These are phyloP conservation scores for Phrynosoma blainvillii DNA, from an alignment of 2,113 vertebrate species.

Conservation along the genomic window DNA sequence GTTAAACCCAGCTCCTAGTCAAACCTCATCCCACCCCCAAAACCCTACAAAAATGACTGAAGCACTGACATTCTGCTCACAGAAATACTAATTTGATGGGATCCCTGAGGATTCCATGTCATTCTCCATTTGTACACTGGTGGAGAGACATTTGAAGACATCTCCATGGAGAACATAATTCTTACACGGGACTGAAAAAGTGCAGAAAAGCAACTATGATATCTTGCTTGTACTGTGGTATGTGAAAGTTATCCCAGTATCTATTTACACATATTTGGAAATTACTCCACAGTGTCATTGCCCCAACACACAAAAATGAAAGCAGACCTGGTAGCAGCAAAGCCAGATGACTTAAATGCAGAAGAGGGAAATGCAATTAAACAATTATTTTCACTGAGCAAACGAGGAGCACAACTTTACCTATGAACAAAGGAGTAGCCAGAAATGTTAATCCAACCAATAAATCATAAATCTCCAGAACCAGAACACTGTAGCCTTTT, in stretches of 20 bases:
- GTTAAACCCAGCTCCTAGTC: background rate
- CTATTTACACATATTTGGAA: background rate
- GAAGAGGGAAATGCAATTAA: background rate
- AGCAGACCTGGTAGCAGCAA: background rate
- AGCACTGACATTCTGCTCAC: background rate
- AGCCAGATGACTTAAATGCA: background rate
- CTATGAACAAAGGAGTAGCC: background rate
- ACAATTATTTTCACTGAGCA: background rate
- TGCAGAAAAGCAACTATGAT: background rate
- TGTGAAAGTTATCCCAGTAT: background rate
- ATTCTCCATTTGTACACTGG: background rate
- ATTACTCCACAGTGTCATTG: background rate
- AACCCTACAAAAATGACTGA: background rate
- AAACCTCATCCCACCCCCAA: background rate
- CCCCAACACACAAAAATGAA: background rate
- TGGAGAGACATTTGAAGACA: background rate
- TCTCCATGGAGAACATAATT: background rate
- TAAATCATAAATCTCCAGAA: background rate
- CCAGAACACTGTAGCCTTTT: background rate
- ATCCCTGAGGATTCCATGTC: background rate
- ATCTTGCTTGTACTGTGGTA: background rate
- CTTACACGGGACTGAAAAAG: background rate
- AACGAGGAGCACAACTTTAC: background rate
- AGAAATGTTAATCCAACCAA: background rate
- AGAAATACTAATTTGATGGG: background rate